Evolutionary conservation across 2,113 vertebrate genomes (phyloP), one percentile per base, ranked within the genome.

Genomic region (Vulpes ferrilata): DNA sequence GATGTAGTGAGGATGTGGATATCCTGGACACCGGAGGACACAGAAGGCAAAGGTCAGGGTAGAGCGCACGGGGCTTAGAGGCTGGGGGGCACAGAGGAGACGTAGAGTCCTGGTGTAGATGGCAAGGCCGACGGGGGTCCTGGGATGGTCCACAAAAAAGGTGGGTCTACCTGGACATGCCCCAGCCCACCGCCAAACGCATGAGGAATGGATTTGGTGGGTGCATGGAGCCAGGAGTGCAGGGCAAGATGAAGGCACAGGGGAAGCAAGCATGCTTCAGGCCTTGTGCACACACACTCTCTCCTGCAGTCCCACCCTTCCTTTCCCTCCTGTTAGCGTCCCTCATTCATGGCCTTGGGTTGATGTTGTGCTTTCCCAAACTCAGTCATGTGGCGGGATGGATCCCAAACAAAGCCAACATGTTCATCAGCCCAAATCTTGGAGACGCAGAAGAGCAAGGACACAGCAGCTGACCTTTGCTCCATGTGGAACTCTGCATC

Each of bases 151-250:
- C 23, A 59, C 3, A n/a, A n/a, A 55, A 38, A 30, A 30, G 22
- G 12, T 43, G 38, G 32, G 11, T 51, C 65, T 57, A 25, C 73
- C 35, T 83, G 76, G 79, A 60, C 51, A 57, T 2, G 3, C 38
- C 1, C 22, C 35, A 16, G 2, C 10, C 1, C 27, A 30, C 11
- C 1, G 4, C 7, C 35, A n/a, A 60, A 82, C 38, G 30, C 6
- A 27, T 3, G 55, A 43, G 32, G 43, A 13, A 16, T 27, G 7
- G 22, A 15, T 7, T 43, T 38, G 35, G 15, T 10, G 20, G 51
- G 25, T 35, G 15, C 4, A 0, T 7, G 48, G 43, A 11, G 12
- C 0, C 9, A 65, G 62, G 57, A 43, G 38, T 53, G 51, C 62
- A 57, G 59, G 71, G 62, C 16, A 80, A 12, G 62, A 23, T 35